A percentile compares a stretch with the other conserved stretches of the same genome.
Evolutionary conservation across 2,797 vertebrate genomes (phyloP).

Genomic region (Tadarida brasiliensis): DNA sequence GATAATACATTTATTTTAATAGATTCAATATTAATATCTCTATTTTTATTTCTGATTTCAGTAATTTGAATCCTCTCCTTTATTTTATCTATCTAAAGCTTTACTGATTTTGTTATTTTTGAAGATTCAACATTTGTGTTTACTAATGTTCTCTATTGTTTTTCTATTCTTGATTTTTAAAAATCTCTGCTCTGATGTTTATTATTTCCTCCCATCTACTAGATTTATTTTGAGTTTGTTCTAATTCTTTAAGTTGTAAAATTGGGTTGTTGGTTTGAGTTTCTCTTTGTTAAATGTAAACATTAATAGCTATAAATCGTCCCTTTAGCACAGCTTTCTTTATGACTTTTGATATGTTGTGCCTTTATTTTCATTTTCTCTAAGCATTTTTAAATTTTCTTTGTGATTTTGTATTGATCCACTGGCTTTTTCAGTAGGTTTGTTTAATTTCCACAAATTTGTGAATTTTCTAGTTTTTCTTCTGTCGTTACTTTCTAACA

Average conservation of each 20-base stretch:
- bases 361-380: too few species aligned
- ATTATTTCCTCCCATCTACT: not conserved
- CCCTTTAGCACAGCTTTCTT: too few species aligned
- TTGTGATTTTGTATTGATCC: not conserved
- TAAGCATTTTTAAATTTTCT: not conserved
- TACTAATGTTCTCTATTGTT: not conserved
- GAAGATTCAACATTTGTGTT: not conserved
- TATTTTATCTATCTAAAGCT: not conserved
- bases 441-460: not conserved
- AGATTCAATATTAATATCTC: too few species aligned
- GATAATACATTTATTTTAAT: too few species aligned
- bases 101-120: not conserved
- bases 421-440: not conserved
- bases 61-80: too few species aligned
- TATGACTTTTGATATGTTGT: too few species aligned
- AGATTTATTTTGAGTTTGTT: too few species aligned
- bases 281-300: not conserved
- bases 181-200: not conserved
- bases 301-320: too few species aligned
- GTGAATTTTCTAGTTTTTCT: not conserved
- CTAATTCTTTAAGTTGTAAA: not conserved
- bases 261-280: not conserved
- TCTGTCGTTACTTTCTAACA: not conserved
- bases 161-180: not conserved
- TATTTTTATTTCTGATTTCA: too few species aligned